These are phyloP conservation scores for Protobothrops mucrosquamatus DNA, from an alignment of 2,113 vertebrate species.

Conservation along the genomic window DNA sequence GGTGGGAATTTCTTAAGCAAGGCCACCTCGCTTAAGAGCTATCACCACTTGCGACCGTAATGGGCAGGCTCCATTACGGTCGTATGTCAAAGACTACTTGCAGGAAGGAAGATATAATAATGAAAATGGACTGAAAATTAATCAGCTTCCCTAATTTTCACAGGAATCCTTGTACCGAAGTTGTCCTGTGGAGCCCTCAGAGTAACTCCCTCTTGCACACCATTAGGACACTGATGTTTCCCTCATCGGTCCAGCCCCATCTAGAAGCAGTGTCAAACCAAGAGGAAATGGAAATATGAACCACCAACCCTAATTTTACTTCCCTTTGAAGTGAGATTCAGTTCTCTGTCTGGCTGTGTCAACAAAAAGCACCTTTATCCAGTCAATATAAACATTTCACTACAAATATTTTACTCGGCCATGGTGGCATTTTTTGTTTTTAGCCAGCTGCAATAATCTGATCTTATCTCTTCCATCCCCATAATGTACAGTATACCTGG, in stretches of 20 bases:
- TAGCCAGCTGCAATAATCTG: neutral
- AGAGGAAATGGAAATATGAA: constrained; percentile 28
- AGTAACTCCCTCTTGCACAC: neutral
- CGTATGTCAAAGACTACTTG: neutral
- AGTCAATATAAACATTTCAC: neutral
- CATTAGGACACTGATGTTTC: neutral
- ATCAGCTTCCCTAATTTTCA: neutral
- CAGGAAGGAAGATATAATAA: neutral
- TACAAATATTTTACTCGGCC: neutral
- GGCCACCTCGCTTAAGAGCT: neutral
- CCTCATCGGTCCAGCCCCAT: neutral
- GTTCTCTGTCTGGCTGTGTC: neutral
- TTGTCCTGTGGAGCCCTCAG: constrained; percentile 23
- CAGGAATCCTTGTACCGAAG: constrained; percentile 19
- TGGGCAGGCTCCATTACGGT: neutral
- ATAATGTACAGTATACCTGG: neutral
- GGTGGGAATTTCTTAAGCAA: neutral
- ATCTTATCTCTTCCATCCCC: neutral
- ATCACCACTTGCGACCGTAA: neutral
- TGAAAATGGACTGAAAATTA: neutral
- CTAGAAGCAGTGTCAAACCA: neutral
- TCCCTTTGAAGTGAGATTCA: neutral
- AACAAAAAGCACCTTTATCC: neutral
- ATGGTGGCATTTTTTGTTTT: neutral
- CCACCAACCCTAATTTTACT: neutral